phyloP scores from a whole-genome alignment of 2,888 invertebrate species.

The Pomacea canaliculata region DNA sequence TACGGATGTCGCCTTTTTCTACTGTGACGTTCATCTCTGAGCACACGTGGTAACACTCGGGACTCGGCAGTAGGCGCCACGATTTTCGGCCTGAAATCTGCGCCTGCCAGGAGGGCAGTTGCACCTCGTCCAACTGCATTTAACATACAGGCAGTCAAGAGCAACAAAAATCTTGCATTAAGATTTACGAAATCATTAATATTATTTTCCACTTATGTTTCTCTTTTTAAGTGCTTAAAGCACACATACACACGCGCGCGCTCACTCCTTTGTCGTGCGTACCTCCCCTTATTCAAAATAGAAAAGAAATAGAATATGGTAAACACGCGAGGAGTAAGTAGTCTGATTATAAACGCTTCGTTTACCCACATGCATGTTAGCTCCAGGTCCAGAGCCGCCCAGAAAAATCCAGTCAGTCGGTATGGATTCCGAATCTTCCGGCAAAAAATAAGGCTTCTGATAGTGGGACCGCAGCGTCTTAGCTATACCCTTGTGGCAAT shows the following conservation, averaged over 20 bases:
- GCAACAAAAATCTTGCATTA: too few species aligned
- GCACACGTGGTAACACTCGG: conserved; percentile 80
- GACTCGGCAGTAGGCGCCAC: conserved; percentile 83
- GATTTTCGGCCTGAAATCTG: conserved; percentile 88
- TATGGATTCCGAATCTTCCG: conserved; percentile 88
- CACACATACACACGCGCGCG: not conserved
- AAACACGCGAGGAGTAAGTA: too few species aligned
- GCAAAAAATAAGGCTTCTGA: conserved; percentile 86
- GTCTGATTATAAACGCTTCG: not conserved
- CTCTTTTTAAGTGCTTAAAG: too few species aligned
- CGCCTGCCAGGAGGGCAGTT: conserved; percentile 93
- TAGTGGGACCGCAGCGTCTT: conserved; percentile 82
- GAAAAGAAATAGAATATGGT: too few species aligned
- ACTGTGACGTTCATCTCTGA: conserved; percentile 82
- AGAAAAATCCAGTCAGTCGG: conserved; percentile 91
- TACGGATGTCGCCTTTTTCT: conserved; percentile 87
- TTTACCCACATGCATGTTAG: conserved; percentile 80
- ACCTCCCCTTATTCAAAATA: too few species aligned
- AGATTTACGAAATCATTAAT: too few species aligned
- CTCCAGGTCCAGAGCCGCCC: conserved; percentile 87
- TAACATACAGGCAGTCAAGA: not conserved
- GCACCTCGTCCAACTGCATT: conserved; percentile 86
- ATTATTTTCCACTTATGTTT: too few species aligned
- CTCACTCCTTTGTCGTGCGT: not conserved
- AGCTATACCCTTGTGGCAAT: conserved; percentile 86